Evolutionary conservation across 2,888 invertebrate genomes (phyloP).

Genomic region (Aricia artaxerxes): DNA sequence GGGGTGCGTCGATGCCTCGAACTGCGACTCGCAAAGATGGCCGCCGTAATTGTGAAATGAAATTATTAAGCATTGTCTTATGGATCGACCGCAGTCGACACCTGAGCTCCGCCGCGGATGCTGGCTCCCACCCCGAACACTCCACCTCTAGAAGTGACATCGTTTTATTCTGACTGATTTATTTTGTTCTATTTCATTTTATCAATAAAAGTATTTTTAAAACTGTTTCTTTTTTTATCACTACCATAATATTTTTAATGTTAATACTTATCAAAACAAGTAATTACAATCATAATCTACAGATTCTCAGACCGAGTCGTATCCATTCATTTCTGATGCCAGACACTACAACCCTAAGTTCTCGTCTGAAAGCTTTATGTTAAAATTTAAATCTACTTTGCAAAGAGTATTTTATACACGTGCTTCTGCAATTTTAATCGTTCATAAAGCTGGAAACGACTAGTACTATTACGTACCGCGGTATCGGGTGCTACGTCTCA

Average conservation of each 20-base stretch:
- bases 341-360: constrained; percentile 72
- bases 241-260: no score
- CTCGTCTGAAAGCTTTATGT: constrained; percentile 72
- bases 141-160: neutral
- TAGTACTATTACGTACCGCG: constrained; percentile 76
- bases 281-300: neutral
- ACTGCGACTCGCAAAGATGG: constrained; percentile 79
- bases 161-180: neutral
- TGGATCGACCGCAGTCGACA: constrained; percentile 80
- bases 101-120: constrained; percentile 64
- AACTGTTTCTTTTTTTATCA: neutral
- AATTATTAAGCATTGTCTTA: constrained; percentile 81
- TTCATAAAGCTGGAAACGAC: constrained; percentile 77
- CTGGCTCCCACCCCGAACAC: neutral
- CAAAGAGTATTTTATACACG: constrained; percentile 80
- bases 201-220: neutral
- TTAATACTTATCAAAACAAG: neutral
- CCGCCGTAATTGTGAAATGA: constrained; percentile 79
- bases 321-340: constrained; percentile 67
- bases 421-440: constrained; percentile 79
- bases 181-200: neutral
- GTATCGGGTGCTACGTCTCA: constrained; percentile 74
- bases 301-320: constrained; percentile 42
- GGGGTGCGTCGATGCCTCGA: constrained; percentile 78
- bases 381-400: constrained; percentile 81